Base-by-base conservation (phyloP, 2,797 vertebrate species). In the Numenius phaeopus region DNA sequence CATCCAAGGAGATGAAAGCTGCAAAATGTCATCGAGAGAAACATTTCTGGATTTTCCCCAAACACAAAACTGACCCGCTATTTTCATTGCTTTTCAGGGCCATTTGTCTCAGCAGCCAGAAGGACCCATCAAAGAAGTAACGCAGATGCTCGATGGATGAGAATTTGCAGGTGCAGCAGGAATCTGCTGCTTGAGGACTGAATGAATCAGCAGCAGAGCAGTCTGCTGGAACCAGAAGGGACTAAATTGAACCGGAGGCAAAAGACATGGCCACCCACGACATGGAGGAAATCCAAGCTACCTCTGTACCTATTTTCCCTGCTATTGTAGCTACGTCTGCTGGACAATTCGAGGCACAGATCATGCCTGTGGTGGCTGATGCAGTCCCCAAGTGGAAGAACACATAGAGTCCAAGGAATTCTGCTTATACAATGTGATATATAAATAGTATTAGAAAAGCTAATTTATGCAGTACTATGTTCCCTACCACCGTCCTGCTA, bases 11-110 rank as follows among this genome's bases (percentile, higher is more conserved):
- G 87, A 94, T 92, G 40, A 95, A 95, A 95, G 87, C 95, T 91
- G 71, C 87, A 75, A 52, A 85, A 46, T 87, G 57, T 72, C 79
- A 71, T 64, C 84, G 61, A 80, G 89, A 87, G 2, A 3, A 95
- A 66, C n/a, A 0, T 87, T 87, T 87, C 83, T 95, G 64, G 22
- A 10, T 85, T 89, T 85, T 90, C 55, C 75, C 64, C 30, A 73
- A 85, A 42, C 71, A 46, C 34, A 75, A 21, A 89, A 96, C 91
- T 97, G 96, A 92, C 92, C 71, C 26, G 4, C 71, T 95, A 66
- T 96, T 96, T 96, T 97, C 91, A 39, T 96, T 97, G 92, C 83
- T 97, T 95, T 96, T 85, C 92, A 95, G 96, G 94, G 64, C 81
- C 78, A 79, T 93, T 96, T 97, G 82, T 77, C 86, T 94, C 90